A percentile compares a stretch with the other conserved stretches of the same genome.
Conservation (phyloP, 1,140 invertebrate species). For the Halictus rubicundus region DNA sequence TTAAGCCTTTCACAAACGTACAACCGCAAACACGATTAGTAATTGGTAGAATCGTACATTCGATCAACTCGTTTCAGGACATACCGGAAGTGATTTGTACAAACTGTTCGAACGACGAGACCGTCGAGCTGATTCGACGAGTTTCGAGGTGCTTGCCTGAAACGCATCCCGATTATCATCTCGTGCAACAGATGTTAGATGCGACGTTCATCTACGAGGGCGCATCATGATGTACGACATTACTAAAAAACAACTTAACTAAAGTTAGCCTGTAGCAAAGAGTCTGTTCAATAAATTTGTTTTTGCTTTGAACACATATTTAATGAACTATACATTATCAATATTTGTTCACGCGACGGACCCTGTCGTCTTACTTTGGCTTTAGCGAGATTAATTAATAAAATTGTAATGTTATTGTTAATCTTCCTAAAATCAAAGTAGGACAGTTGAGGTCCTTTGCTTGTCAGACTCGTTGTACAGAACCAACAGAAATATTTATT, state of each 20-base stretch:
- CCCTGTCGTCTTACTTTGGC: too few relatives aligned
- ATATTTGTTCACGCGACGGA: neutral
- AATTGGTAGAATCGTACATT: neutral
- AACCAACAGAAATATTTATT: too few relatives aligned
- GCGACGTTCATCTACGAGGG: constrained; percentile 73
- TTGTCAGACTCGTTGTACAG: too few relatives aligned
- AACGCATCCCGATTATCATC: constrained; percentile 72
- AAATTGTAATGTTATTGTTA: too few relatives aligned
- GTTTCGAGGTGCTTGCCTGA: constrained; percentile 71
- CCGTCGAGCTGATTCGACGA: constrained; percentile 72
- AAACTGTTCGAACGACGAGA: constrained; percentile 75
- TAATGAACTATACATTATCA: neutral
- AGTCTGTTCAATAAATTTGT: constrained; percentile 23
- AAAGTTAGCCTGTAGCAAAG: neutral
- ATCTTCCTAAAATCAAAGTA: too few relatives aligned
- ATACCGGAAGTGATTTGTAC: constrained; percentile 68
- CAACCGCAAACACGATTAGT: neutral
- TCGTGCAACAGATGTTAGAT: constrained; percentile 75
- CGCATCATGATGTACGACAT: constrained; percentile 42
- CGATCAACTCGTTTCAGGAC: constrained; percentile 60
- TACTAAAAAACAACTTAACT: neutral
- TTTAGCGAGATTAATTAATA: too few relatives aligned
- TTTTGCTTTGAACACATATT: neutral
- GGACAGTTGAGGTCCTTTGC: too few relatives aligned
- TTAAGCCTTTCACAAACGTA: neutral